phyloP scores from a whole-genome alignment of 2,797 vertebrate species.

The Notolabrus celidotus region DNA sequence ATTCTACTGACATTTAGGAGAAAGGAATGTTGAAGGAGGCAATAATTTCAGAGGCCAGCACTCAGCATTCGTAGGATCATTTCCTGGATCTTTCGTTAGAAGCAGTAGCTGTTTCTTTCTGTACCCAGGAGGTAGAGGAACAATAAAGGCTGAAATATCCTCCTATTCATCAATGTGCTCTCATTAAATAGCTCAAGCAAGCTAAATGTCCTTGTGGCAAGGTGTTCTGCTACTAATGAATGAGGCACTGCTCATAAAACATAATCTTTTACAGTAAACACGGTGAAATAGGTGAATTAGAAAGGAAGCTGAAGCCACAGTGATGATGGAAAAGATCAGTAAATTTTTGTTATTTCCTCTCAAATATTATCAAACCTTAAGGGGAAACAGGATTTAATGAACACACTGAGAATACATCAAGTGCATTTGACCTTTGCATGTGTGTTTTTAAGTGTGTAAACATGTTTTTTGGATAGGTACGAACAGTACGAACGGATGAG shows the following conservation, averaged over 20 bases:
- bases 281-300: neutral
- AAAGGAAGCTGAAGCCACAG: neutral
- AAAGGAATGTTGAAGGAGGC: conserved; percentile 15
- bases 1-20: conserved; percentile 27
- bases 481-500: conserved; percentile 90
- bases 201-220: conserved; percentile 38
- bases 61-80: conserved; percentile 15
- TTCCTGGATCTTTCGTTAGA: conserved; percentile 16
- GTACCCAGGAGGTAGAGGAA: conserved; percentile 26
- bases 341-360: conserved; percentile 1
- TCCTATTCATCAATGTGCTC: conserved; percentile 36
- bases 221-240: conserved; percentile 23
- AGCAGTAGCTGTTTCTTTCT: conserved; percentile 12
- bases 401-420: neutral
- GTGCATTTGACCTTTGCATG: neutral
- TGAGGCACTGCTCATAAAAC: neutral
- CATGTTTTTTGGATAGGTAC: conserved; percentile 83
- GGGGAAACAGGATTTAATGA: conserved; percentile 6
- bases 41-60: conserved; percentile 7
- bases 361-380: neutral
- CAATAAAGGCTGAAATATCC: conserved; percentile 27
- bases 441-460: conserved; percentile 7
- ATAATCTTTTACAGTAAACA: neutral
- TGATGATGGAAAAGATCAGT: neutral
- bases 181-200: conserved; percentile 36